Percentiles rank a stretch among this genome's conserved stretches.
Evolutionary conservation across 2,888 invertebrate species (phyloP).

Genomic region (Caenorhabditis becei): DNA sequence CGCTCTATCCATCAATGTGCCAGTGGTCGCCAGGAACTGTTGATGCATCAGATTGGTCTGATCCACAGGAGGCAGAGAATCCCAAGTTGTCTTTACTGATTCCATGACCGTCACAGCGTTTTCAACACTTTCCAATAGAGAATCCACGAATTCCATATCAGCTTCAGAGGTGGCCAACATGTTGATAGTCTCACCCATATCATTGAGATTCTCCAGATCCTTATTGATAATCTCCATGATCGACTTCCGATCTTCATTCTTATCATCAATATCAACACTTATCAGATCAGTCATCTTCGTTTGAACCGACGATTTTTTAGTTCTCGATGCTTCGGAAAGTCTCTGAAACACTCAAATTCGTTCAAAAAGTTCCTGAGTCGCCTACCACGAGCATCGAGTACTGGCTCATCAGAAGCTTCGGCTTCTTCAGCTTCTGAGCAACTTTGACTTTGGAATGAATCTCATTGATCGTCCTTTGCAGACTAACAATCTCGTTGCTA

Average conservation of each 20-base stretch:
- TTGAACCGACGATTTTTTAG: background rate
- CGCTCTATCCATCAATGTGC: too few species aligned
- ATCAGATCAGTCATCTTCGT: background rate
- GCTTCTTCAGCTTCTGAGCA: background rate
- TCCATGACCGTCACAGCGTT: too few species aligned
- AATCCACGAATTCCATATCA: background rate
- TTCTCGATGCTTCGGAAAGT: background rate
- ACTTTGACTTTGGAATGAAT: background rate
- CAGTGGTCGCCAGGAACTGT: too few species aligned
- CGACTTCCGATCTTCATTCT: background rate
- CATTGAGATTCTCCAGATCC: background rate
- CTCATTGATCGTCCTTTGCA: background rate
- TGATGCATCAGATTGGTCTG: too few species aligned
- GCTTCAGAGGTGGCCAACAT: background rate
- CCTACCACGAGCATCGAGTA: background rate
- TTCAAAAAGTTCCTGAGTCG: background rate
- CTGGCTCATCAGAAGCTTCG: background rate
- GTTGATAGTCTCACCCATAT: background rate
- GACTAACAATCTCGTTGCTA: background rate
- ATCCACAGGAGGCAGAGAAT: too few species aligned
- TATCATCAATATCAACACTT: background rate
- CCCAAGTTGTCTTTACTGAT: too few species aligned
- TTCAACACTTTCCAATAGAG: background rate
- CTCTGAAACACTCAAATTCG: background rate
- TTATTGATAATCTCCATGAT: background rate